Conservation (phyloP, 2,797 vertebrate genomes). For the Mus minutoides region DNA sequence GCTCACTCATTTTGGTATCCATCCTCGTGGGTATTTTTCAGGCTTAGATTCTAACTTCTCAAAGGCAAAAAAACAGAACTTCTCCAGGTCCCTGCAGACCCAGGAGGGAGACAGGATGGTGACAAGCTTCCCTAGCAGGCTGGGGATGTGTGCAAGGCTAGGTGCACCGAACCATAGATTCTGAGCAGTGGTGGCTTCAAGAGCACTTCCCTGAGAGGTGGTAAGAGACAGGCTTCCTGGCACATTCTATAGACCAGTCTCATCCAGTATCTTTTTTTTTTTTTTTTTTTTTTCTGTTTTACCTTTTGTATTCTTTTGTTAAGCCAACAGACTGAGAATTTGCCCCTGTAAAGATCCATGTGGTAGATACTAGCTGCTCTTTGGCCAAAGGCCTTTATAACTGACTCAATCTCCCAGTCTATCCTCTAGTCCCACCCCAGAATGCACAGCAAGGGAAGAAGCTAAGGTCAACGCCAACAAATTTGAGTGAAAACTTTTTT, state of each 20-base stretch:
- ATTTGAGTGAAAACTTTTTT: conserved; percentile 61
- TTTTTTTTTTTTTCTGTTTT: conserved; percentile 55
- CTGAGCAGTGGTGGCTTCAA: background rate
- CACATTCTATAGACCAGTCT: background rate
- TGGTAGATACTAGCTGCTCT: conserved; percentile 52
- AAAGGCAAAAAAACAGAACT: background rate
- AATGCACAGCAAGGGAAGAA: conserved; percentile 50
- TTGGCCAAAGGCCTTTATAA: conserved; percentile 51
- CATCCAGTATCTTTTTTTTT: conserved; percentile 47
- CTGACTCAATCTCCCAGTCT: conserved; percentile 42
- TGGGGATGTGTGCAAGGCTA: background rate
- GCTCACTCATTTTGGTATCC: conserved; percentile 4
- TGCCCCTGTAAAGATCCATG: conserved; percentile 25
- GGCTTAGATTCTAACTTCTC: conserved; percentile 14
- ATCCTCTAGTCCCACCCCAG: background rate
- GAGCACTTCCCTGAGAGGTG: background rate
- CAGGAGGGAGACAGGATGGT: background rate
- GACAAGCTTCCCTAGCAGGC: conserved; percentile 7
- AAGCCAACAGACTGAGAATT: conserved; percentile 58
- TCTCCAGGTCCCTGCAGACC: background rate
- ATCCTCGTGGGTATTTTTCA: conserved; percentile 4
- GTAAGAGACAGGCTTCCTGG: conserved; percentile 5
- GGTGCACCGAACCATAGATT: background rate
- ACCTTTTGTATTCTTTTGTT: conserved; percentile 52
- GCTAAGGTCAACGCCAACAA: conserved; percentile 55